These are phyloP conservation scores for Taurulus bubalis DNA, from an alignment of 2,113 vertebrate species.

Conservation along the genomic window DNA sequence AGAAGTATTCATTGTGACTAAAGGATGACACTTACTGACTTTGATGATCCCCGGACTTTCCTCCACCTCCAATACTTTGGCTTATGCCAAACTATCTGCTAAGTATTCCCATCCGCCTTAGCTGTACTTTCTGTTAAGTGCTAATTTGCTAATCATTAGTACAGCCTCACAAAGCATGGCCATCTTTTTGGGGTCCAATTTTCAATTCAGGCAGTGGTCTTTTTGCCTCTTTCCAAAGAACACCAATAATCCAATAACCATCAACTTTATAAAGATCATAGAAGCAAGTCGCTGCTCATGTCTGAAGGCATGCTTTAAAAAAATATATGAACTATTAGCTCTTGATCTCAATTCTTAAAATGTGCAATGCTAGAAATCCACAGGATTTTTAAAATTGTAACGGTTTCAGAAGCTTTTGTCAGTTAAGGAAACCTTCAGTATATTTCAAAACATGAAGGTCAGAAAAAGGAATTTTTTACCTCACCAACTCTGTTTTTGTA, in stretches of 20 bases:
- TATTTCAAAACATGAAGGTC: constrained; percentile 7
- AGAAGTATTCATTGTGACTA: background rate
- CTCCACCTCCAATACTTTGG: background rate
- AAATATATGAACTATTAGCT: background rate
- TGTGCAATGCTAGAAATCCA: background rate
- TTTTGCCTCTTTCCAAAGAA: background rate
- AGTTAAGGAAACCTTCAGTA: background rate
- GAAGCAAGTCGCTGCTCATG: background rate
- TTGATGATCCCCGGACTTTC: background rate
- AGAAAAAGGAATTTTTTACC: background rate
- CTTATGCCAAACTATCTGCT: background rate
- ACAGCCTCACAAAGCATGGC: background rate
- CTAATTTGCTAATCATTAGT: background rate
- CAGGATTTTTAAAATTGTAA: background rate
- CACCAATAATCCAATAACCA: background rate
- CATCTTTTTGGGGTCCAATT: background rate
- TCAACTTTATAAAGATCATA: background rate
- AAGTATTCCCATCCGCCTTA: background rate
- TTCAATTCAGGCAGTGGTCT: background rate
- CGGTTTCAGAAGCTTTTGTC: background rate
- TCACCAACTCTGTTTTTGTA: background rate
- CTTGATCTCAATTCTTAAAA: background rate
- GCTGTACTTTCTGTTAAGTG: background rate
- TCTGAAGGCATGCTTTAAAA: background rate
- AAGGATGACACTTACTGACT: background rate